phyloP scores from a whole-genome alignment of 1,140 invertebrate species.

The Drosophila funebris region DNA sequence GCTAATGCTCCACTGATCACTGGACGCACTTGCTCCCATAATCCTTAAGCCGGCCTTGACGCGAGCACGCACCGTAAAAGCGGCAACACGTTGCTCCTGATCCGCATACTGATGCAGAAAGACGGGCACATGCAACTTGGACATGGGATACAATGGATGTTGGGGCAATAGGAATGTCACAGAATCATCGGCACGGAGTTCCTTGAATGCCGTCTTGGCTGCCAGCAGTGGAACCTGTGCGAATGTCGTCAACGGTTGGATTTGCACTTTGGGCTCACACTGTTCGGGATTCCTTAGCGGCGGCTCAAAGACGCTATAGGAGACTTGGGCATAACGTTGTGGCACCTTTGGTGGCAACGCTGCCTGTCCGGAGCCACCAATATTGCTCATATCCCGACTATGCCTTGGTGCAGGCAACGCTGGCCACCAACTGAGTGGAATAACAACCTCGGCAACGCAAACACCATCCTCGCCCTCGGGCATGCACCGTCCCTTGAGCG shows the following conservation, averaged over 20 bases:
- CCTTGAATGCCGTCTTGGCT: conserved; percentile 91
- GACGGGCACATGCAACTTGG: conserved; percentile 93
- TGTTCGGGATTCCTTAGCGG: conserved; percentile 87
- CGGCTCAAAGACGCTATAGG: conserved; percentile 93
- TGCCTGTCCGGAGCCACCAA: conserved; percentile 39
- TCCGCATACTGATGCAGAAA: conserved; percentile 89
- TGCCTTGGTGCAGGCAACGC: conserved; percentile 86
- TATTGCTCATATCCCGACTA: conserved; percentile 79
- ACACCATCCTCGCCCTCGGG: conserved; percentile 95
- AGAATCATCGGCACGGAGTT: conserved; percentile 91
- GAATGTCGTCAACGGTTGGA: conserved; percentile 86
- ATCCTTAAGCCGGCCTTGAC: conserved; percentile 93
- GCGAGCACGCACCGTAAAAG: conserved; percentile 92
- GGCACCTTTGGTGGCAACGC: conserved; percentile 86
- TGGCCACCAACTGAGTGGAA: conserved; percentile 95
- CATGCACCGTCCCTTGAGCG: conserved; percentile 92
- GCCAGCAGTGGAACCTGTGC: conserved; percentile 88
- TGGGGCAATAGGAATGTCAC: conserved; percentile 94
- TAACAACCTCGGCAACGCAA: conserved; percentile 91
- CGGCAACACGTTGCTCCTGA: conserved; percentile 87
- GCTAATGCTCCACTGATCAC: conserved; percentile 92
- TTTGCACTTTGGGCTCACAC: conserved; percentile 90
- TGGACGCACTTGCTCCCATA: conserved; percentile 91
- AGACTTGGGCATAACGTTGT: conserved; percentile 89
- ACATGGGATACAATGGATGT: conserved; percentile 93